Base-by-base conservation (phyloP, 2,797 vertebrate genomes). In the Gambusia yucatana region DNA sequence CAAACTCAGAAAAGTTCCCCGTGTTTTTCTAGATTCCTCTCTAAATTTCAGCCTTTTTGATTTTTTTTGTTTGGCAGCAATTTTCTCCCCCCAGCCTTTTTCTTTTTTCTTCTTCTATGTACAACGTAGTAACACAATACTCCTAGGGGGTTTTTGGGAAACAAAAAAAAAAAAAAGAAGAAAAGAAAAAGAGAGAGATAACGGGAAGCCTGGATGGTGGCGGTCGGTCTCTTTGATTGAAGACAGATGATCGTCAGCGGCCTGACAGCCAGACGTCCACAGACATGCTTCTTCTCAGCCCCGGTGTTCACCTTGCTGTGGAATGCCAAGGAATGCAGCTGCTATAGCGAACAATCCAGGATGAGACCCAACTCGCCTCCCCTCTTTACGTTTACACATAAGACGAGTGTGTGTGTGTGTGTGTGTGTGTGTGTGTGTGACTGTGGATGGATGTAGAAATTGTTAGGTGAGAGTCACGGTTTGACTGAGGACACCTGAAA, bases 341-440 rank as follows among this genome's bases (percentile, higher is more conserved):
- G 88, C 89, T 77, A 76, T 81, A 86, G 87, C 67, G 48, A 88
- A 78, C 77, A 78, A 85, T 79, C 50, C 71, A 85, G 90, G 93
- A 93, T 91, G 73, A 91, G 91, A 93, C 91, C 86, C 90, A 90
- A 90, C 90, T 87, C 81, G 87, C 78, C 88, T 80, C 79, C 79
- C 70, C 28, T 22, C 63, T 72, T 81, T 75, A 75, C 73, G 52
- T 77, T 75, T 50, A 63, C 81, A 79, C 84, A 78, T 39, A 79
- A 36, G 69, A 82, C 63, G 52, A 5, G 55, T n/a, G 39, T 75
- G 67, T 36, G 71, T 59, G 50, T 52, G 50, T 2, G 50, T 22
- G 48, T 20, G 48, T 22, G 48, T 76, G 77, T 44, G 47, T 74
- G 77, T 44, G 73, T 69, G 76, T 30, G 39, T 25, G 20, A 22